Evolutionary conservation across 2,113 vertebrate species (phyloP).

Genomic region (Chlorodrepanis virens): DNA sequence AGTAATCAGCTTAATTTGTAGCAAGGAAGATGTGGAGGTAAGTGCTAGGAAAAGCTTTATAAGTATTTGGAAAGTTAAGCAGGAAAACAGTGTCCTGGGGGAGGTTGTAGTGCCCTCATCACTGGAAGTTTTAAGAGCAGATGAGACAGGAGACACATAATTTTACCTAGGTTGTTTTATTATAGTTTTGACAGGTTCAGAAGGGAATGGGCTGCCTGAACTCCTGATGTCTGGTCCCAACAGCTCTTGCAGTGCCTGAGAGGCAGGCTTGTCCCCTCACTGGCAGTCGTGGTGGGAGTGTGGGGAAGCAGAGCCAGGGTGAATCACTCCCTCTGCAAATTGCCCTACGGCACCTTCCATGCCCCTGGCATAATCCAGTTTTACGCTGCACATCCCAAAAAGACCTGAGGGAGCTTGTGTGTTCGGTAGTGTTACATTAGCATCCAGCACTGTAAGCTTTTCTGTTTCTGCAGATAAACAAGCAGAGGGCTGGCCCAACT

Average conservation of each 20-base stretch:
- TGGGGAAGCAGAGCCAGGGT: neutral
- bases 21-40: slow-evolving; percentile 27
- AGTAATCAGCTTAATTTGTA: slow-evolving; percentile 51
- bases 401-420: neutral
- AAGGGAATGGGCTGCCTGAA: neutral
- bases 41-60: slow-evolving; percentile 19
- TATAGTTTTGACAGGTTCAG: neutral
- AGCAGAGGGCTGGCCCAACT: neutral
- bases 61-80: slow-evolving; percentile 1
- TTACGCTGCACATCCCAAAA: neutral
- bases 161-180: neutral
- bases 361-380: neutral
- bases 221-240: neutral
- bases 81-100: neutral
- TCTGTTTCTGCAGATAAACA: neutral
- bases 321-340: neutral
- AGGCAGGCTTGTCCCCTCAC: neutral
- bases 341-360: neutral
- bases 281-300: rapidly evolving
- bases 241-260: neutral
- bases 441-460: neutral
- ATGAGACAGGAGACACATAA: neutral
- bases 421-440: neutral
- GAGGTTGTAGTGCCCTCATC: neutral
- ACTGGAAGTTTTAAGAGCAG: neutral